Conservation (phyloP, 2,113 vertebrate genomes). For the Glaucomys volans region DNA sequence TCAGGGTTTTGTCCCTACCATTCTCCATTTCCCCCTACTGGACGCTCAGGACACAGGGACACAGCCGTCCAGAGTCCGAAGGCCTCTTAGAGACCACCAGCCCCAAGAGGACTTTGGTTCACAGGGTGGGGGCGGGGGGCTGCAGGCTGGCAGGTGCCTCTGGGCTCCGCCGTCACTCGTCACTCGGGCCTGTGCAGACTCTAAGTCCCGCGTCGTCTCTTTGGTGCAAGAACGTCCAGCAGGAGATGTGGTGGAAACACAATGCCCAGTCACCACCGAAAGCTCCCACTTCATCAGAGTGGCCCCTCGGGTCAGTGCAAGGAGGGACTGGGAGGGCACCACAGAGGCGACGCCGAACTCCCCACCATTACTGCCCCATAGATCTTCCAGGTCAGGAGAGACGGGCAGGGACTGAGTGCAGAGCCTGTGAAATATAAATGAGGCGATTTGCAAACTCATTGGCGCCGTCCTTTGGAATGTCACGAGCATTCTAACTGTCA, state of each 20-base stretch:
- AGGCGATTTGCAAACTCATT: constrained; percentile 32
- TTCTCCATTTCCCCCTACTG: background rate
- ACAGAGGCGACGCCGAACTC: background rate
- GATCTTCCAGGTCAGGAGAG: background rate
- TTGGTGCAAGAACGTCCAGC: background rate
- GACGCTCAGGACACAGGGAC: background rate
- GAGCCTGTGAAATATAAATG: constrained; percentile 26
- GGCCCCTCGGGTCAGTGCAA: background rate
- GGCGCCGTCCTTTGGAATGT: background rate
- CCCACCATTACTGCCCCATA: background rate
- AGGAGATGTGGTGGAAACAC: background rate
- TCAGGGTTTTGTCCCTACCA: background rate
- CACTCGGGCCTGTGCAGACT: background rate
- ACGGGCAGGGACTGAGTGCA: background rate
- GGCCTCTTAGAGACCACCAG: background rate
- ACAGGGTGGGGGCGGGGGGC: too few relatives aligned
- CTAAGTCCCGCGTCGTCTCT: background rate
- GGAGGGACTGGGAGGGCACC: too few relatives aligned
- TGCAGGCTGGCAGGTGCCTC: background rate
- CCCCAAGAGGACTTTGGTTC: too few relatives aligned
- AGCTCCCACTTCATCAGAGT: background rate
- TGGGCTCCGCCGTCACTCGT: background rate
- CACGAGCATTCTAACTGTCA: constrained; percentile 45
- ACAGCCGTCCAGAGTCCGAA: background rate
- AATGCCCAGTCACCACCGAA: background rate